Percentiles rank a stretch among this genome's conserved stretches.
Conservation (phyloP, 1,140 invertebrate genomes). For the Leptinotarsa undecemlineata region DNA sequence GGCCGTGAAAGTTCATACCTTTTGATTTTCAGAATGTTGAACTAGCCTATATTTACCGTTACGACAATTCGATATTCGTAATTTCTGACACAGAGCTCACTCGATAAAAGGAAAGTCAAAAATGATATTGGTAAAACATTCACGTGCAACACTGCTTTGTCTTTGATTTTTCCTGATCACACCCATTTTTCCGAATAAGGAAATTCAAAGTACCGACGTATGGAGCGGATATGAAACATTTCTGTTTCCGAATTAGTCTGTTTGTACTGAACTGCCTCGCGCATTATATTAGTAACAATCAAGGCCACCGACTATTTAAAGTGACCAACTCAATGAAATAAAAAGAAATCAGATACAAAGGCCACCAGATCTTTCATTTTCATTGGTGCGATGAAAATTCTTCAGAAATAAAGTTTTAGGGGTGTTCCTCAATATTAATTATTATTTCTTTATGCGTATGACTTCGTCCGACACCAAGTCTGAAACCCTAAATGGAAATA, state of each 20-base stretch:
- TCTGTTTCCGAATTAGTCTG: not conserved
- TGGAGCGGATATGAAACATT: not conserved
- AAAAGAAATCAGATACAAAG: not conserved
- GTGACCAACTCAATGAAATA: not conserved
- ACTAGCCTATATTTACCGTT: too few species aligned
- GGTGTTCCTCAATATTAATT: too few species aligned
- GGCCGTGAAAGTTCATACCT: too few species aligned
- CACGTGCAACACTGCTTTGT: not conserved
- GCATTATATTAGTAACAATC: not conserved
- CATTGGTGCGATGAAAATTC: not conserved
- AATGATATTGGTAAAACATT: too few species aligned
- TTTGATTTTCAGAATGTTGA: too few species aligned
- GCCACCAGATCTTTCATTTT: not conserved
- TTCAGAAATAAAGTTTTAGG: too few species aligned
- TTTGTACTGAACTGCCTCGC: not conserved
- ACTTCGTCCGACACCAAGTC: too few species aligned
- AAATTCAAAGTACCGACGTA: not conserved
- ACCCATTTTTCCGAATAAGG: not conserved
- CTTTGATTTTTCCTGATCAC: not conserved
- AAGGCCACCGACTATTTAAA: conserved; percentile 1
- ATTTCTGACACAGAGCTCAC: too few species aligned
- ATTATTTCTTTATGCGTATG: too few species aligned
- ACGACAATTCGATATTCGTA: too few species aligned
- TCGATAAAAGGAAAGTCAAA: too few species aligned
- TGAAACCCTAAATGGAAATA: too few species aligned